Evolutionary conservation across 2,888 invertebrate genomes (phyloP), one percentile per base, ranked within the genome.

Genomic region (Mesoligia furuncula): DNA sequence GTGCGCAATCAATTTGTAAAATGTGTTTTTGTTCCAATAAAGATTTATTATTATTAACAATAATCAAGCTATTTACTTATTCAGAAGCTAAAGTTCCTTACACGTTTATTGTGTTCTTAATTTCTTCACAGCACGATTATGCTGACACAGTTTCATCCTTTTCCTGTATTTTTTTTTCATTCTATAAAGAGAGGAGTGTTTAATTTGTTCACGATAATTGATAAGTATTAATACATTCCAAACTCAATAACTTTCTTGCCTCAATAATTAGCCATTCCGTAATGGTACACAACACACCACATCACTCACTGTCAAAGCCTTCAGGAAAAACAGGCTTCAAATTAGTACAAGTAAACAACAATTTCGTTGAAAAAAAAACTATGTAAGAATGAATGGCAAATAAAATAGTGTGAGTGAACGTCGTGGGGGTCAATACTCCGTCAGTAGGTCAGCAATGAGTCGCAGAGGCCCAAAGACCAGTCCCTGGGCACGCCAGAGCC

Each of bases 381-480:
- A 77, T 78, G 61, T 85, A 79, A 80, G 84, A 85, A 79, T 77
- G 83, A 86, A 84, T 84, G 75, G 66, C 73, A 71, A 80, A 80
- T 83, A 84, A 86, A 86, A 83, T 83, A 75, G 79, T 84, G 48
- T 80, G 89, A 89, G 87, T 79, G 86, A 84, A 76, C 87, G 86
- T 80, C 64, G 76, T 80, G 79, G 91, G 90, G 96, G 94, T 95
- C 95, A 95, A 95, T 93, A 95, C 92, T 93, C 95, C 85, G 92
- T 85, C 92, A 95, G 95, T 95, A 90, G 95, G 95, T 95, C 95
- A 95, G 90, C 90, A 89, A 90, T 91, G 91, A 91, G 87, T 88
- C 84, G 88, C 83, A 88, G 90, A 83, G 89, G 90, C 92, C 89
- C 90, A 87, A 87, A 89, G 90, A 89, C 90, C 89, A 88, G 91